These are phyloP conservation scores for Drosophila orena DNA, from an alignment of 1,140 invertebrate genomes.

Conservation along the genomic window DNA sequence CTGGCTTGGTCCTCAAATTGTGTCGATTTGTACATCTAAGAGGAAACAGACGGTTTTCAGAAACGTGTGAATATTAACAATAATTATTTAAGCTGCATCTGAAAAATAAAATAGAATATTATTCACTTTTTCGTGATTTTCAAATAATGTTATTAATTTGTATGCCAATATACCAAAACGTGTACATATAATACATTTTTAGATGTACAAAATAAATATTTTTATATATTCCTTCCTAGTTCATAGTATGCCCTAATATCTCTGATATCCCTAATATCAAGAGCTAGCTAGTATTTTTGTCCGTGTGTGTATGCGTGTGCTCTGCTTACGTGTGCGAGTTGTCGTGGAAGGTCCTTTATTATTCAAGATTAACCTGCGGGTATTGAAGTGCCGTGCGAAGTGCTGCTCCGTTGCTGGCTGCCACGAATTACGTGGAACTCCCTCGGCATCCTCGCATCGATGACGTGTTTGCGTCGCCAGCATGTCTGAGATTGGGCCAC, in stretches of 20 bases:
- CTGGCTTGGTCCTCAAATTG: slow-evolving; percentile 38
- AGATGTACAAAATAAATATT: no score
- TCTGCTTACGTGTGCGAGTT: slow-evolving; percentile 11
- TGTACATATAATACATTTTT: no score
- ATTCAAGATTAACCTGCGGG: slow-evolving; percentile 80
- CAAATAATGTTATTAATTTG: no score
- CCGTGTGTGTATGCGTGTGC: slow-evolving; percentile 1
- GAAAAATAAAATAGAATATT: no score
- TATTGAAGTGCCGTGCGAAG: slow-evolving; percentile 58
- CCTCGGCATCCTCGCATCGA: slow-evolving; percentile 47
- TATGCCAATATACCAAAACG: no score
- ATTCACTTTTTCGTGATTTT: no score
- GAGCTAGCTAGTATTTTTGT: no score
- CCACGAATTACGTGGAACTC: slow-evolving; percentile 28
- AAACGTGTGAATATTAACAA: no score
- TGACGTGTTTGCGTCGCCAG: slow-evolving; percentile 81
- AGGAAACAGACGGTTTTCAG: slow-evolving; percentile 23
- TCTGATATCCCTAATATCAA: no score
- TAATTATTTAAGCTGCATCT: no score
- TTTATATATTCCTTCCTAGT: no score
- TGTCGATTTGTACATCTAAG: slow-evolving; percentile 32
- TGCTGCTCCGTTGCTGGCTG: slow-evolving; percentile 42
- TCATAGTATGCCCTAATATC: no score
- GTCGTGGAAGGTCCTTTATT: slow-evolving; percentile 56
- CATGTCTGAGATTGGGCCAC: slow-evolving; percentile 66